Base-by-base conservation (phyloP, 2,888 invertebrate genomes). In the Cerceris ruficornis region DNA sequence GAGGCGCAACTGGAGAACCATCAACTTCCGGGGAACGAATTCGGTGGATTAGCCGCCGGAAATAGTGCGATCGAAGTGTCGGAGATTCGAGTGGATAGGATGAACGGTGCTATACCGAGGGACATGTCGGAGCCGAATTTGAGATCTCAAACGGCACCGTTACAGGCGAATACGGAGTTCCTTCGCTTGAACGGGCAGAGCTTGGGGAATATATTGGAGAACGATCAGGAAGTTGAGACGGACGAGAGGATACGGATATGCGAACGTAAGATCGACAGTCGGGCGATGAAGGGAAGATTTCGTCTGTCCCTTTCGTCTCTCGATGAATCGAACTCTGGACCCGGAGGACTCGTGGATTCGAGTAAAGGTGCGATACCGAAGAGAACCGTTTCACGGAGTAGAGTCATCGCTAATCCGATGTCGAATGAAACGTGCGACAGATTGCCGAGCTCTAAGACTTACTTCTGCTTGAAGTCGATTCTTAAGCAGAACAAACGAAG, bases 81-180 rank as follows among this genome's bases (percentile, higher is more conserved):
- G 1, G 15, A 14, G 0, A 4, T 17, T 11, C 14, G 73, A 59
- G 54, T 13, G 2, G 57, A 11, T 0, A 11, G 43, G 9, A 65
- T 13, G 5, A 52, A n/a, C 5, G 28, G 39, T 0, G 15, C 9
- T 2, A 75, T 84, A 1, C 71, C 76, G 2, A 81, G 91, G 6
- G 91, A 92, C 17, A 87, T 90, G 61, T 92, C 92, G 4, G 90
- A 90, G 52, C 92, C 92, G 11, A 91, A 92, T 72, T 81, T 92
- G 8, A 81, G 87, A 8, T 85, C 82, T 0, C 80, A 80, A 50
- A 82, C 86, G 1, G 87, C 87, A 62, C 28, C 82, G 14, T 8
- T 72, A 2, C 72, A 81, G 4, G 64, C 75, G 0, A 83, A 81
- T 6, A 69, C 83, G 14, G 80, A 83, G 58, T 88, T 87, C 64